Base-by-base conservation (phyloP, 2,113 vertebrate genomes). In the Neolamprologus kungweensis region DNA sequence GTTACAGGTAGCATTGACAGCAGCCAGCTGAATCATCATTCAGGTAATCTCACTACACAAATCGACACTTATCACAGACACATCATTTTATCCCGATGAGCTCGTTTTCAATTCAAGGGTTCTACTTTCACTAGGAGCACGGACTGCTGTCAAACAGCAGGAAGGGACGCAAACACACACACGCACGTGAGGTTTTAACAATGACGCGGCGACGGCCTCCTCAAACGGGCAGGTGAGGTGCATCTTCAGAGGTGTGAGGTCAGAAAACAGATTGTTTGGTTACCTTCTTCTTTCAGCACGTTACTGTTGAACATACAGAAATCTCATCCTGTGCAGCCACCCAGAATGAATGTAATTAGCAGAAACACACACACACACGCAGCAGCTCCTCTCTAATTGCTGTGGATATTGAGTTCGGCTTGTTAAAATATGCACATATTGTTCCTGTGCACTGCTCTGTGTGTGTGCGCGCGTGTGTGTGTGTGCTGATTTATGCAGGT, bases 371-470 rank as follows among this genome's bases (percentile, higher is more conserved):
- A 65, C 85, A 65, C 85, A 51, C 85, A 7, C 21, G 3, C 45
- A 71, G 21, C 57, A 80, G 65, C 37, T 51, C 73, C 45, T 11
- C 81, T 79, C 83, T 87, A 89, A 93, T 91, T 88, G 80, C 82
- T 13, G 17, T 68, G 81, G 14, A 81, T 68, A 82, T 63, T 26
- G n/a, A 60, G 85, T 83, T 82, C 42, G 58, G 50, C 51, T 26
- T 45, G 55, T 87, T 90, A 90, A 93, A 87, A 93, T 89, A 93
- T 93, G 91, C 87, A 91, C 92, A 92, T 89, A 90, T 87, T 91
- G 87, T 89, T 81, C 81, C 78, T 83, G 86, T 85, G 83, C 82
- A 55, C 68, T 47, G 26, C 28, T 7, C 51, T 31, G 28, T 50
- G 58, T 85, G 58, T 86, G 51, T 65, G 86, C 2, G 80, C 73